Evolutionary conservation across 2,113 vertebrate species (phyloP), one percentile per base, ranked within the genome.

Genomic region (Pitta sordida): DNA sequence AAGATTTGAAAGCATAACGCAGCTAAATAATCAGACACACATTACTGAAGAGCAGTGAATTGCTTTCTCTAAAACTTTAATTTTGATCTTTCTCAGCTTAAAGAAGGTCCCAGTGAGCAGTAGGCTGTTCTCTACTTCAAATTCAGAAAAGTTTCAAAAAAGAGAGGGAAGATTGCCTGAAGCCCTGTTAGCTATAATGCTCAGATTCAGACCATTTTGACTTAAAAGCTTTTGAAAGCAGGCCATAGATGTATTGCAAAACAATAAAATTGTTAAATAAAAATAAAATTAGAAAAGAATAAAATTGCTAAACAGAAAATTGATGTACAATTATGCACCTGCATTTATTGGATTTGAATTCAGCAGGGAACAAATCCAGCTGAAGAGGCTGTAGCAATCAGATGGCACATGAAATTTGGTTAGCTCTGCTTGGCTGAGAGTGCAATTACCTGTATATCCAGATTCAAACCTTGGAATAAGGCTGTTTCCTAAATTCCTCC

Each of bases 301-400:
- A n/a, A n/a, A n/a, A n/a, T n/a, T n/a, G 65, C 60, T 94, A 94
- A 96, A 84, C 49, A 82, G 49, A 93, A 86, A 95, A 82, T 0
- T 84, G 52, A 91, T 89, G 37, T 73, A 75, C 62, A 95, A 37
- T 94, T 93, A 92, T 82, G 79, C 65, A 86, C 88, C 88, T 93
- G 49, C 83, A 93, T 91, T 87, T 91, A 87, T 82, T 95, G 86
- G n/a, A 78, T 79, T 89, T 91, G 44, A 92, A 94, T 15, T 73
- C 74, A 19, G 24, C 32, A 86, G 58, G 44, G 83, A 94, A 69
- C 20, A 75, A 71, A 48, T 81, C 80, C 77, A 94, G 56, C 80
- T 92, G 83, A 96, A 92, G 83, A 86, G 90, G 59, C 26, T 96
- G 85, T 86, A 88, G 67, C 64, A 52, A 37, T 93, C 88, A 96